phyloP scores from a whole-genome alignment of 1,140 invertebrate genomes.

The Lepidurus apus region DNA sequence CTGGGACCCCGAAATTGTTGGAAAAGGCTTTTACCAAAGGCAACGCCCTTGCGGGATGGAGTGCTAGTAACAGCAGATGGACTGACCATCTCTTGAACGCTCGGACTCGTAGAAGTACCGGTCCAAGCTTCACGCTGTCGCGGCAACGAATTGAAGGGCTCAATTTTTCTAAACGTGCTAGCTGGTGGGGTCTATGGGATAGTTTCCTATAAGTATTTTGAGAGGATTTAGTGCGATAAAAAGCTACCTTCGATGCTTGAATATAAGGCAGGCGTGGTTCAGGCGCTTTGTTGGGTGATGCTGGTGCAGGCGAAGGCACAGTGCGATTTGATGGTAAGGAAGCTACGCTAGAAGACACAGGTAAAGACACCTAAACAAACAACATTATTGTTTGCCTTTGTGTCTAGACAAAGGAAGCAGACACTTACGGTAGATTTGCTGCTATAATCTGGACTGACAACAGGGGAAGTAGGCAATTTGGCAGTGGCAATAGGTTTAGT shows the following conservation, averaged over 20 bases:
- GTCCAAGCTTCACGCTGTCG: constrained; percentile 49
- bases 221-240: not conserved
- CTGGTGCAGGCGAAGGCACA: not conserved
- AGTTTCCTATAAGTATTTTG: constrained; percentile 17
- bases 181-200: constrained; percentile 61
- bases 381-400: not conserved
- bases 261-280: not conserved
- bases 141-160: constrained; percentile 57
- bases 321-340: constrained; percentile 6
- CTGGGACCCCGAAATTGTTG: constrained; percentile 49
- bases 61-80: not conserved
- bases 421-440: constrained; percentile 5
- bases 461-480: constrained; percentile 9
- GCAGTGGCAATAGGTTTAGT: not conserved
- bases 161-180: constrained; percentile 60
- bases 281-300: constrained; percentile 23
- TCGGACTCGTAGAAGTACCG: constrained; percentile 31
- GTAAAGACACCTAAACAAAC: constrained; percentile 23
- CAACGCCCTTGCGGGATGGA: constrained; percentile 43
- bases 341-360: constrained; percentile 20
- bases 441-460: not conserved
- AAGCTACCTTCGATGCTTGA: constrained; percentile 24
- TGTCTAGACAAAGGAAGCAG: not conserved
- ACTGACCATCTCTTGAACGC: constrained; percentile 37
- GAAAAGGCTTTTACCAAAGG: constrained; percentile 64